Conservation (phyloP, 2,888 invertebrate genomes). For the Diarsia rubi region DNA sequence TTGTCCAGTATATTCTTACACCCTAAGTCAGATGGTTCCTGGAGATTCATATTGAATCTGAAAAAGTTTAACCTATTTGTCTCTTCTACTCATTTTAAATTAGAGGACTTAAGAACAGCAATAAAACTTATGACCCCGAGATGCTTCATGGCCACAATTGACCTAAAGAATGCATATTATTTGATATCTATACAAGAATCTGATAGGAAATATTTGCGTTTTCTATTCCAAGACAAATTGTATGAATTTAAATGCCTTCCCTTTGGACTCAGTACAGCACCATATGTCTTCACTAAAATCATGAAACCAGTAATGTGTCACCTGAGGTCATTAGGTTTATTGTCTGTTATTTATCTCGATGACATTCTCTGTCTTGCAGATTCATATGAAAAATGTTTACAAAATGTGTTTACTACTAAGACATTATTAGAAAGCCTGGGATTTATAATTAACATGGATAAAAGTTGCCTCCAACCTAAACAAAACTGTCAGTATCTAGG, state of each 20-base stretch:
- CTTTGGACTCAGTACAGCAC: slow-evolving; percentile 10
- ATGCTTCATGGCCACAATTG: too few species aligned
- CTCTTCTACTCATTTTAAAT: too few species aligned
- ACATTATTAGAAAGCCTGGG: slow-evolving; percentile 33
- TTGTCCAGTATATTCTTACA: slow-evolving; percentile 13
- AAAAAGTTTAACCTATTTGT: slow-evolving; percentile 3
- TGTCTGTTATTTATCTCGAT: slow-evolving; percentile 55
- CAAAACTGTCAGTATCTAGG: slow-evolving; percentile 50
- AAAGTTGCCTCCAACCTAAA: slow-evolving; percentile 46
- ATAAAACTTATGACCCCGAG: too few species aligned
- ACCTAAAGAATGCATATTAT: slow-evolving; percentile 52
- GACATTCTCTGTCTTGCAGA: slow-evolving; percentile 33
- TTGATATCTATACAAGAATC: slow-evolving; percentile 23
- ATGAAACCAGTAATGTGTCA: slow-evolving; percentile 9
- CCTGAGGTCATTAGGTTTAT: background rate
- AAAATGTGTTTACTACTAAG: slow-evolving; percentile 13
- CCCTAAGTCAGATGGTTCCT: slow-evolving; percentile 1
- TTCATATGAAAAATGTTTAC: slow-evolving; percentile 21
- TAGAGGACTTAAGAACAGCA: too few species aligned
- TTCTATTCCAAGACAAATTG: too few species aligned
- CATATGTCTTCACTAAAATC: background rate
- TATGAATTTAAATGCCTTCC: slow-evolving; percentile 3
- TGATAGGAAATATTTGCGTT: slow-evolving; percentile 26
- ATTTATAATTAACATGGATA: slow-evolving; percentile 53
- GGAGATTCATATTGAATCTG: slow-evolving; percentile 6